Evolutionary conservation across 2,888 invertebrate species (phyloP), one percentile per base, ranked within the genome.

Genomic region (Philereme vetulata): DNA sequence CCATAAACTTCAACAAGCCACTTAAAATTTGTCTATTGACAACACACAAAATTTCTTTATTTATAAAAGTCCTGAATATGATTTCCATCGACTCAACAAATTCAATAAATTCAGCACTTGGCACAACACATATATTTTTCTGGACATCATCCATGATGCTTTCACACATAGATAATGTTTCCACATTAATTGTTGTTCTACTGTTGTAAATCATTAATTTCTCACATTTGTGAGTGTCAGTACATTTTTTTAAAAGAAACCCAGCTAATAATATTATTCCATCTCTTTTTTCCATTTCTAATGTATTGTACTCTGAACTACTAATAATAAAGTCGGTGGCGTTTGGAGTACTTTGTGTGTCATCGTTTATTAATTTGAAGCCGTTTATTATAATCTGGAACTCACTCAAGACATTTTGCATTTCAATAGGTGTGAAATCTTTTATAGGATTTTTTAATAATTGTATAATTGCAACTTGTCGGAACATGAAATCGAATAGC

Each of bases 21-120:
- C 7, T 8, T 32, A 66, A 45, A 32, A 68, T 38, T 45, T 55
- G 48, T 6, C 55, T 52, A 42, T 62, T 51, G 0, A 0, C 1
- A 9, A 10, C 33, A 44, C 42, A 38, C 10, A 68, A 43, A 47
- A 52, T 48, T 34, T 57, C 45, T n/a, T 53, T 65, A 32, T 53
- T 57, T 11, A 66, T 57, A 57, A 62, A 62, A 0, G 58, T 44
- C 44, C 62, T 62, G 10, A 68, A 68, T 45, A 44, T 40, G 7
- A 66, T 60, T 59, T 68, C 68, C 68, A 68, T 55, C 35, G 59
- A 54, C 59, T 68, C 66, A 7, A 68, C 56, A 45, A 66, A 59
- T 46, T 64, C 66, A 34, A 68, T 62, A 10, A 64, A 62, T n/a
- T 50, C 51, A 33, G 48, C 32, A 40, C 53, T 62, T 7, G 65